Evolutionary conservation across 2,113 vertebrate species (phyloP).

Genomic region (Dipodomys ordii): DNA sequence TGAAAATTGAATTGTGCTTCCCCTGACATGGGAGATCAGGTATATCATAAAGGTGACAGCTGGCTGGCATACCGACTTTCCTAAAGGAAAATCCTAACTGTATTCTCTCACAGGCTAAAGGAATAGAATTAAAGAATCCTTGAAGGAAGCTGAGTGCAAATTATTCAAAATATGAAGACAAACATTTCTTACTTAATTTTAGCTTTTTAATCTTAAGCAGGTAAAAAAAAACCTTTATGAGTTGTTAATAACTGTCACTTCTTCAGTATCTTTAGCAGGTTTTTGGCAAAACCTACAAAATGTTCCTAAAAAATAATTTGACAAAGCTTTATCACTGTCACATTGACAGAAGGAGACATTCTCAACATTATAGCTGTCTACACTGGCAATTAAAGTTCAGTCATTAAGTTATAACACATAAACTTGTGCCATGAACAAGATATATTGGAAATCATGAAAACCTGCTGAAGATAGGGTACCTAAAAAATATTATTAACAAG

Average conservation of each 20-base stretch:
- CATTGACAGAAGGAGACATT: not conserved
- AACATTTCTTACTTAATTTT: slow-evolving; percentile 74
- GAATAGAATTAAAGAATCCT: slow-evolving; percentile 66
- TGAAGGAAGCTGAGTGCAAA: slow-evolving; percentile 64
- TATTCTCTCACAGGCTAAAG: slow-evolving; percentile 68
- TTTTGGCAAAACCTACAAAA: slow-evolving; percentile 22
- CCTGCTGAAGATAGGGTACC: not conserved
- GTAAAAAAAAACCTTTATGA: slow-evolving; percentile 35
- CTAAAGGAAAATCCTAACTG: slow-evolving; percentile 71
- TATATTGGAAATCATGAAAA: not conserved
- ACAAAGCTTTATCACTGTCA: slow-evolving; percentile 21
- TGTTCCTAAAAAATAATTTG: slow-evolving; percentile 61
- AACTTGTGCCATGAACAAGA: not conserved
- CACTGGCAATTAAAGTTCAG: not conserved
- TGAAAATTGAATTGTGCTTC: slow-evolving; percentile 79
- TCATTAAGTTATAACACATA: not conserved
- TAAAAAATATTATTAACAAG: slow-evolving; percentile 39
- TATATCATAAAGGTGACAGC: slow-evolving; percentile 76
- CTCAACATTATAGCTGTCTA: not conserved
- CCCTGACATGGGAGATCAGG: slow-evolving; percentile 74
- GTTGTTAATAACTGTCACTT: not conserved
- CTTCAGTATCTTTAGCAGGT: slow-evolving; percentile 1
- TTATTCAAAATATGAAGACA: slow-evolving; percentile 67
- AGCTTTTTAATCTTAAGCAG: slow-evolving; percentile 31
- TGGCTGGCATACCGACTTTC: slow-evolving; percentile 65